Base-by-base conservation (phyloP, 2,113 vertebrate genomes). In the Bujurquina vittata region DNA sequence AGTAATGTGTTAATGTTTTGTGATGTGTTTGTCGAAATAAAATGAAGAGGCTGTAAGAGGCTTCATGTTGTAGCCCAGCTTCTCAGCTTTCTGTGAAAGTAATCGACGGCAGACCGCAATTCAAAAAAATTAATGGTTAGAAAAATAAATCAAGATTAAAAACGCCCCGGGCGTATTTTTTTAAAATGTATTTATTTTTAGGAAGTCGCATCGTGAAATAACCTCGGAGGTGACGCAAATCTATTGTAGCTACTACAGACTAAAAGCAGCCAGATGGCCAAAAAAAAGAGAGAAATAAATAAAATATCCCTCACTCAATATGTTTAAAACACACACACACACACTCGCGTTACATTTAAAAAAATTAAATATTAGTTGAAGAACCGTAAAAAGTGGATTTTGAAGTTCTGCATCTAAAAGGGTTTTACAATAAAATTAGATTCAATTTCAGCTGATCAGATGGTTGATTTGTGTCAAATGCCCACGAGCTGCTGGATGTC, bases 1-100 rank as follows among this genome's bases (percentile, higher is more conserved):
- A 91, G 87, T 90, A 89, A 92, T 91, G 91, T 94, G 89, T 89
- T 86, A 6, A 83, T 93, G 92, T 94, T 87, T 91, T 93, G 91
- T 91, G 88, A 92, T 91, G 89, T 93, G 88, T 89, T 91, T 90
- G 87, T 93, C 82, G 80, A 84, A 88, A 93, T 92, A 92, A 91
- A 92, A 90, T 31, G 29, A 79, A 77, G 84, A 88, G 73, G 88
- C 85, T 79, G 84, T 89, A n/a, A 83, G 79, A 88, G 87, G 84
- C 81, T 88, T 87, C 62, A 61, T 86, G 83, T 84, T 79, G 84
- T 63, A 58, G 79, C 57, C 63, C 73, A 87, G 84, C 86, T 92
- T 63, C 73, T 87, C 87, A 88, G 83, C 80, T 91, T 91, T 80
- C 75, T 90, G 79, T 86, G 76, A 5, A 78, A 80, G 61, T 87